phyloP scores from a whole-genome alignment of 2,797 vertebrate species.

The Glyptemys insculpta region DNA sequence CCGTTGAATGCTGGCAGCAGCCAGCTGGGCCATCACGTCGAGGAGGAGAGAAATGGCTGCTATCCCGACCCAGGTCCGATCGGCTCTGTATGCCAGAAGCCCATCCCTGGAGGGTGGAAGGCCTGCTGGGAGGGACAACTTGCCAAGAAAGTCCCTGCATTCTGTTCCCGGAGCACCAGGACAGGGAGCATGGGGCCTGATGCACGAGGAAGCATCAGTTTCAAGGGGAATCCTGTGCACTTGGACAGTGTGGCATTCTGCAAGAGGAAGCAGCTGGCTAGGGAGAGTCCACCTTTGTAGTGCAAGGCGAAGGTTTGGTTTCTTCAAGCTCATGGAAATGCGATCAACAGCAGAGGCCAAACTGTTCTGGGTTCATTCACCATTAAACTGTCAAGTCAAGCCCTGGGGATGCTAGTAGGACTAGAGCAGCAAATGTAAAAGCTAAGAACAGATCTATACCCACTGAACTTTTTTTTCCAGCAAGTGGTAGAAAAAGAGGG shows the following conservation, averaged over 20 bases:
- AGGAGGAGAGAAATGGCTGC: neutral
- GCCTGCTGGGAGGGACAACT: neutral
- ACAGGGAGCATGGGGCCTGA: neutral
- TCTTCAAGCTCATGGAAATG: neutral
- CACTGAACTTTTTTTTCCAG: neutral
- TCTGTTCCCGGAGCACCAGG: neutral
- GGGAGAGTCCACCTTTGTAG: neutral
- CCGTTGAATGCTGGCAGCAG: neutral
- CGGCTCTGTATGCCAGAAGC: neutral
- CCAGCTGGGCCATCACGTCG: neutral
- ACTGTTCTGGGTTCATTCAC: neutral
- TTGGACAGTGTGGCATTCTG: neutral
- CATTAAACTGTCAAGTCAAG: neutral
- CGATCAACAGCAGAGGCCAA: neutral
- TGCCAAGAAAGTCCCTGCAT: neutral
- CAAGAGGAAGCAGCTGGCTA: neutral
- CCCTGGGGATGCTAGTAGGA: neutral
- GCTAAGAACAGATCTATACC: neutral
- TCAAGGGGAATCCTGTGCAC: neutral
- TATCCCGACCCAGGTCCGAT: neutral
- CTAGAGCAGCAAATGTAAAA: neutral
- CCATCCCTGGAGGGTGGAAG: neutral
- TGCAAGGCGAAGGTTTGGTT: neutral
- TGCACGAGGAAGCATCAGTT: neutral
- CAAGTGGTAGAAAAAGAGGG: fast-evolving